Conservation (phyloP, 1,140 invertebrate species). For the Neodiprion virginianus region DNA sequence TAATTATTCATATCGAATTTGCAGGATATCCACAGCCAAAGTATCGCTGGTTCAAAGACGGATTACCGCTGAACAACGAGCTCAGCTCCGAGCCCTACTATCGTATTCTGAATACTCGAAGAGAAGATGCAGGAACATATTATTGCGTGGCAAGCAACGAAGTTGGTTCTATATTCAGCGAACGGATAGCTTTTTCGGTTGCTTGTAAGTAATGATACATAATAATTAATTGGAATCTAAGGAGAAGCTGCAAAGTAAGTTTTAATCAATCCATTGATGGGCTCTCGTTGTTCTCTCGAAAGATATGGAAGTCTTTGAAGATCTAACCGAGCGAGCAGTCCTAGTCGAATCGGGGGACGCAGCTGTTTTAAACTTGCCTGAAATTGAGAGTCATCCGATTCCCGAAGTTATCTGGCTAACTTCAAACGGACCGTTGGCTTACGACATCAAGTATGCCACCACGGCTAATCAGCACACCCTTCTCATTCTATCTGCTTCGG, state of each 20-base stretch:
- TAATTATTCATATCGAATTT: constrained; percentile 28
- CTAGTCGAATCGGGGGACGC: constrained; percentile 79
- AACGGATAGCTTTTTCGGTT: constrained; percentile 84
- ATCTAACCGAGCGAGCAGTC: constrained; percentile 71
- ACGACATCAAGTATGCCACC: constrained; percentile 84
- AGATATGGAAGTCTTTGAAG: constrained; percentile 87
- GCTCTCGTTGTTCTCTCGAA: constrained; percentile 33
- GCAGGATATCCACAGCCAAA: constrained; percentile 85
- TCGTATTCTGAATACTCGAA: constrained; percentile 79
- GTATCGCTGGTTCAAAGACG: constrained; percentile 91
- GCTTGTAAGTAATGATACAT: constrained; percentile 77
- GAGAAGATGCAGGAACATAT: constrained; percentile 85
- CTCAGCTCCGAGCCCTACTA: constrained; percentile 77
- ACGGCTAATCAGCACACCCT: constrained; percentile 72
- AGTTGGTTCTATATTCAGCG: constrained; percentile 89
- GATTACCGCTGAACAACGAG: constrained; percentile 74
- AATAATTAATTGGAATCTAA: background rate
- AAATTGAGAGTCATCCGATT: constrained; percentile 81
- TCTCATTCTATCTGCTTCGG: constrained; percentile 79
- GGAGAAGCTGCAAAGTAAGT: constrained; percentile 17
- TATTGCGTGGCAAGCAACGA: constrained; percentile 90
- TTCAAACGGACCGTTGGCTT: constrained; percentile 72
- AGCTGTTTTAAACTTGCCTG: constrained; percentile 80
- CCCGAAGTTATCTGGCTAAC: constrained; percentile 87
- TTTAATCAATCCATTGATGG: constrained; percentile 14